Evolutionary conservation across 2,888 invertebrate genomes (phyloP), one percentile per base, ranked within the genome.

Genomic region (Didymodactylos carnosus): DNA sequence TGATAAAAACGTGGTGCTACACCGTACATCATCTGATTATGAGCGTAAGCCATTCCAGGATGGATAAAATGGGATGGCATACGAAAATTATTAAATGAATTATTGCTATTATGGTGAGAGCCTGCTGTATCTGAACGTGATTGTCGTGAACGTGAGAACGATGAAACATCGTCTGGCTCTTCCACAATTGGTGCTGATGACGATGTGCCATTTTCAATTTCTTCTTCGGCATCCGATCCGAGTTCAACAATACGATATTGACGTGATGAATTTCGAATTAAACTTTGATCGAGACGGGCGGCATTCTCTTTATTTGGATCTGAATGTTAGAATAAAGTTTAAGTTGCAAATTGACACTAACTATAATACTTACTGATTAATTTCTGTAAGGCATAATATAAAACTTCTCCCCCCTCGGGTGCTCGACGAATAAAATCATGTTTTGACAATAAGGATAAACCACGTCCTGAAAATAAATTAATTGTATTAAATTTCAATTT

Each of bases 381-480:
- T 62, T n/a, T 16, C 70, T 79, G 79, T 69, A 94, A 87, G 41
- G 92, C 91, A 84, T 94, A 94, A 86, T 92, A 92, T 76, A 94
- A 85, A 27, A 94, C 90, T 82, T 94, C 94, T 5, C 94, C 94
- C 41, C 92, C 91, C 25, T 91, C 90, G 0, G 94, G 93, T 78
- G 92, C 91, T 75, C 94, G 87, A 81, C 93, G 92, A 39, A 90
- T 90, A 78, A 94, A 87, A 84, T 94, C 94, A 25, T 88, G 88
- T 83, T 93, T 90, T 70, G 91, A 92, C 77, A 94, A 85, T 70
- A 94, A 86, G 82, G 92, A 92, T 79, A 94, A 85, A 3, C 94
- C 94, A 85, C 94, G 94, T 76, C 90, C 90, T 90, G 84, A 7
- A 78, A 78, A 69, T 75, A 46, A 40, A 40, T 75, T 29, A 29